Evolutionary conservation across 2,113 vertebrate genomes (phyloP).

Genomic region (Pseudopodoces humilis): DNA sequence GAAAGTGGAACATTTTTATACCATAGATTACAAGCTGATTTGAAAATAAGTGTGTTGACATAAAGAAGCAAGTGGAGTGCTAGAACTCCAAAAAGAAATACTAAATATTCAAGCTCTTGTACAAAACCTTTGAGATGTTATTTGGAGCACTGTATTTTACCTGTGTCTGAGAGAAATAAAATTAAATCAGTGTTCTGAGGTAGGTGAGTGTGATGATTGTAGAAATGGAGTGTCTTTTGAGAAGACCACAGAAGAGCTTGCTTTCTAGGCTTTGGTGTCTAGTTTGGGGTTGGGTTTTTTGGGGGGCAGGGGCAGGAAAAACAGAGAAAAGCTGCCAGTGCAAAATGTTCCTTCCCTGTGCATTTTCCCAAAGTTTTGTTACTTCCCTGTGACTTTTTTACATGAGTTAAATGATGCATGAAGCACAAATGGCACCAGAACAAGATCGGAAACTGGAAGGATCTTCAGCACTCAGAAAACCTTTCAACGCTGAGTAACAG

Average conservation of each 20-base stretch:
- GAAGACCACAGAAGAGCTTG: not conserved
- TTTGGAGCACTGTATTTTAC: not conserved
- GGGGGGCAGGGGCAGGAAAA: accelerated
- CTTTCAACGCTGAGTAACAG: not conserved
- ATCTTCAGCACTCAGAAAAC: not conserved
- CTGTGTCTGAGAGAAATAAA: not conserved
- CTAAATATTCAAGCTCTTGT: not conserved
- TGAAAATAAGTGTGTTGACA: not conserved
- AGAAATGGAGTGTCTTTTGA: not conserved
- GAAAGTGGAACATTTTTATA: not conserved
- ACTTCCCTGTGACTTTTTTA: not conserved
- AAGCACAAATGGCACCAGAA: not conserved
- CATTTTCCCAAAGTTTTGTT: not conserved
- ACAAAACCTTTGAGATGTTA: not conserved
- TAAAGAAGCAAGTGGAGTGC: not conserved
- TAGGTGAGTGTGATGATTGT: not conserved
- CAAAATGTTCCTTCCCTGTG: not conserved
- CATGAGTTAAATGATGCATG: not conserved
- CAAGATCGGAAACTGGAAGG: not conserved
- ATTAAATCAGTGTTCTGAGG: not conserved
- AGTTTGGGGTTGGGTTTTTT: not conserved
- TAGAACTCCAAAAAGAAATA: not conserved
- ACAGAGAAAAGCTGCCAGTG: not conserved
- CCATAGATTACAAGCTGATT: not conserved
- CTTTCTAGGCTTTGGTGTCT: not conserved